A percentile compares a stretch with the other conserved stretches of the same genome.
Evolutionary conservation across 2,888 invertebrate species (phyloP).

Genomic region (Aphidoletes aphidimyza): DNA sequence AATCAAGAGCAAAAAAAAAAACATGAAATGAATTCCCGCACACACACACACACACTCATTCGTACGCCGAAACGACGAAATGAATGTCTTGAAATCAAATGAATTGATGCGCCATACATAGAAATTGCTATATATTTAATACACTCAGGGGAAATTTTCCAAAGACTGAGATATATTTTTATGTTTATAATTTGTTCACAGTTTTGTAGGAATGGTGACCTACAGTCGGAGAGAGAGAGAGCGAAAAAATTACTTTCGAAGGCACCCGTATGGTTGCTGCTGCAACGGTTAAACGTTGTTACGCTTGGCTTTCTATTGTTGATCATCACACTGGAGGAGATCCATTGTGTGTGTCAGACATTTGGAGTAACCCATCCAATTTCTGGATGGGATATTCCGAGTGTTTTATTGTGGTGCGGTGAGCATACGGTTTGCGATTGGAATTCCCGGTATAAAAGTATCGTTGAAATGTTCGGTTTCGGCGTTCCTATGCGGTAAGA

Average conservation of each 20-base stretch:
- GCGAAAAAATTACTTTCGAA: background rate
- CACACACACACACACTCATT: no score
- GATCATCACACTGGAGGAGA: background rate
- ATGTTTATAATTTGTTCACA: slow-evolving; percentile 17
- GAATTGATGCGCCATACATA: slow-evolving; percentile 48
- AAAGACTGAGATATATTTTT: slow-evolving; percentile 42
- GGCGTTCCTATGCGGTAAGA: background rate
- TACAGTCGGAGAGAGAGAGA: no score
- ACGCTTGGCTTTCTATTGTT: background rate
- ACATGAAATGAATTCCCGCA: background rate
- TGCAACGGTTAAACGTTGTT: no score
- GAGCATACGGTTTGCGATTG: background rate
- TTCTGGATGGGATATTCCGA: background rate
- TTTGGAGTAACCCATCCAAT: slow-evolving; percentile 18
- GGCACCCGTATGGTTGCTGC: no score
- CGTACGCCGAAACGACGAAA: background rate
- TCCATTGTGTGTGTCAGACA: slow-evolving; percentile 30
- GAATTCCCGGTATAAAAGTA: no score
- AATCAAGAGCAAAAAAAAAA: background rate
- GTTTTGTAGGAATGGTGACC: background rate
- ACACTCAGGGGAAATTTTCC: slow-evolving; percentile 51
- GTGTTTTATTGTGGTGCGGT: background rate
- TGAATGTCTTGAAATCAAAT: slow-evolving; percentile 33
- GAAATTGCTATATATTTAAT: slow-evolving; percentile 52
- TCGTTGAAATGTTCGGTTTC: background rate